Evolutionary conservation across 2,888 invertebrate species (phyloP).

Genomic region (Aspidiotus rigidus): DNA sequence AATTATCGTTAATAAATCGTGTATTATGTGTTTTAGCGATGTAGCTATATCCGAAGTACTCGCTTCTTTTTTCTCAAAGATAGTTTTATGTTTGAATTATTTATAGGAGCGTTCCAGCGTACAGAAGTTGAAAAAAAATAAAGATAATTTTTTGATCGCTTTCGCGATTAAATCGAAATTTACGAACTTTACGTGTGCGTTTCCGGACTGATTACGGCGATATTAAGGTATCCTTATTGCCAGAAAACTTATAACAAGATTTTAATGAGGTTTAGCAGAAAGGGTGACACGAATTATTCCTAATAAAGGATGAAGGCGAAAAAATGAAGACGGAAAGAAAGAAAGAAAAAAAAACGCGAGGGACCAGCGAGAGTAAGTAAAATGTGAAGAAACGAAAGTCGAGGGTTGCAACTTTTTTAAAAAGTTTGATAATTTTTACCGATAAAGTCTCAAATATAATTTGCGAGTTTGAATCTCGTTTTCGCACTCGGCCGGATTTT

Average conservation of each 20-base stretch:
- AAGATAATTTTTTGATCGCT: too few relatives aligned
- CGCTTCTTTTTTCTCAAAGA: too few relatives aligned
- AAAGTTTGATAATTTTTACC: slow-evolving; percentile 17
- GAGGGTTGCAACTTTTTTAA: slow-evolving; percentile 14
- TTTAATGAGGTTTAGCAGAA: slow-evolving; percentile 14
- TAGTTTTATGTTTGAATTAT: too few relatives aligned
- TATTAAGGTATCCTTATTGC: slow-evolving; percentile 17
- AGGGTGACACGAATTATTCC: slow-evolving; percentile 16
- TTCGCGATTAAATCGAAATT: not conserved
- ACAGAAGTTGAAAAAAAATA: too few relatives aligned
- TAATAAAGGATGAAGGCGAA: not conserved
- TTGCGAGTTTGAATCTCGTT: slow-evolving; percentile 18
- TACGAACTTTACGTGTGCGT: not conserved
- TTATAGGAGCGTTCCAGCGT: too few relatives aligned
- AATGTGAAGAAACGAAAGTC: too few relatives aligned
- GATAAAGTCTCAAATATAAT: slow-evolving; percentile 16
- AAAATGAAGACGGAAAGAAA: not conserved
- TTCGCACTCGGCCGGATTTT: slow-evolving; percentile 16
- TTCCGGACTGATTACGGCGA: slow-evolving; percentile 7
- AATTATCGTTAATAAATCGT: not conserved
- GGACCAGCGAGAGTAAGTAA: not conserved
- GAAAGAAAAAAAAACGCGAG: slow-evolving; percentile 3
- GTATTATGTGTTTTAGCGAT: not conserved
- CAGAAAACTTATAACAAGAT: slow-evolving; percentile 13
- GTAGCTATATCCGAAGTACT: too few relatives aligned